Percentiles rank a stretch among this genome's conserved stretches.
These are phyloP conservation scores for Eumerus sabulonum DNA, from an alignment of 2,888 invertebrate species.

Conservation along the genomic window DNA sequence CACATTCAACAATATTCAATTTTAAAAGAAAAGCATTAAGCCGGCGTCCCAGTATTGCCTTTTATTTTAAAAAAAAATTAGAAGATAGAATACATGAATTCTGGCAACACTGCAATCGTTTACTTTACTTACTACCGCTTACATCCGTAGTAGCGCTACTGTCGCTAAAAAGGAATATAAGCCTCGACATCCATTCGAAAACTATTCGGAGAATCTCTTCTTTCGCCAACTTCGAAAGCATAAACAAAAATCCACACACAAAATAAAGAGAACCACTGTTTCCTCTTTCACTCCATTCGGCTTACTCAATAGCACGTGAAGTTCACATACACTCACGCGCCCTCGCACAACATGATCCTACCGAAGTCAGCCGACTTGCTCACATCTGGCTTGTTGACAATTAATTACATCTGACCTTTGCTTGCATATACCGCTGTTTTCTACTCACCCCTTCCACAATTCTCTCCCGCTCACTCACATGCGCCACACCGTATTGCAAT, in stretches of 20 bases:
- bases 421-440: not conserved
- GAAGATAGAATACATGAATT: too few relatives aligned
- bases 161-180: conserved; percentile 1
- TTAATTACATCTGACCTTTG: conserved; percentile 18
- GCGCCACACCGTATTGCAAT: not conserved
- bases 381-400: conserved; percentile 19
- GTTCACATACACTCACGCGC: conserved; percentile 22
- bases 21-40: too few relatives aligned
- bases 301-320: not conserved
- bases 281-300: not conserved
- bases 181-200: not conserved
- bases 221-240: conserved; percentile 34
- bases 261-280: not conserved
- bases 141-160: conserved; percentile 6
- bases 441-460: conserved; percentile 22
- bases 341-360: not conserved
- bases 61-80: too few relatives aligned
- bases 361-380: not conserved
- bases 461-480: too few relatives aligned
- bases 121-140: not conserved
- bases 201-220: not conserved
- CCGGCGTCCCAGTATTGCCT: too few relatives aligned
- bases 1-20: too few relatives aligned
- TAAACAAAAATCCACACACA: conserved; percentile 46
- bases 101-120: too few relatives aligned